Conservation (phyloP, 2,888 invertebrate genomes). For the Ypsolopha sequella region DNA sequence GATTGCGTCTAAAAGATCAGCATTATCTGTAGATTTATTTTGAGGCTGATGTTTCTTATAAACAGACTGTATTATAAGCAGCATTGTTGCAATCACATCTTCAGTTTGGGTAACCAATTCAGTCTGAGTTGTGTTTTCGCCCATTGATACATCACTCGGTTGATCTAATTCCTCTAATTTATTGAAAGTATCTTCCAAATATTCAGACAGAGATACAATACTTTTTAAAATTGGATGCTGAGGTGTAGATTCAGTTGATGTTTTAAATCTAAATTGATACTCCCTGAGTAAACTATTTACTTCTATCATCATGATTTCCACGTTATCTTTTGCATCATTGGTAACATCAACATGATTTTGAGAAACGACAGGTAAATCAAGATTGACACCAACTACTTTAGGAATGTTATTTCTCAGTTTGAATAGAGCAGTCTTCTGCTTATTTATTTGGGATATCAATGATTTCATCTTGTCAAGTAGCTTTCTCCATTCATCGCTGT, state of each 20-base stretch:
- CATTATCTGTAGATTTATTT: conserved; percentile 24
- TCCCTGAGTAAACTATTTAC: conserved; percentile 31
- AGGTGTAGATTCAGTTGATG: conserved; percentile 17
- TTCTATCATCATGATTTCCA: conserved; percentile 31
- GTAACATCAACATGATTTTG: conserved; percentile 44
- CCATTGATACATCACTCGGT: conserved; percentile 25
- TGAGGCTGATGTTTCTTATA: conserved; percentile 52
- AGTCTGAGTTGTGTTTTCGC: conserved; percentile 16
- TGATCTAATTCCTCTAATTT: conserved; percentile 29
- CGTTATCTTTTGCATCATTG: conserved; percentile 31
- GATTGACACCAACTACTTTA: conserved; percentile 28
- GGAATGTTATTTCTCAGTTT: conserved; percentile 38
- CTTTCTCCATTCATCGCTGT: conserved; percentile 47
- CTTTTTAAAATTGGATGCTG: conserved; percentile 44
- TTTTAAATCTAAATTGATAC: conserved; percentile 37
- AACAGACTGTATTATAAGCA: conserved; percentile 39
- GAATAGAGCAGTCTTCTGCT: conserved; percentile 42
- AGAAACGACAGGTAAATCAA: conserved; percentile 26
- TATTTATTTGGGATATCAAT: conserved; percentile 35
- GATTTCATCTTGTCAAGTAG: conserved; percentile 37
- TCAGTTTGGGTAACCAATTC: conserved; percentile 34
- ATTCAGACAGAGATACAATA: conserved; percentile 28
- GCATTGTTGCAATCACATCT: conserved; percentile 45
- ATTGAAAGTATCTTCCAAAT: conserved; percentile 28
- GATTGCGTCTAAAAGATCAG: conserved; percentile 42